Percentiles rank a stretch among this genome's conserved stretches.
These are phyloP conservation scores for Chromobotia macracanthus DNA, from an alignment of 2,797 vertebrate species.

Conservation along the genomic window DNA sequence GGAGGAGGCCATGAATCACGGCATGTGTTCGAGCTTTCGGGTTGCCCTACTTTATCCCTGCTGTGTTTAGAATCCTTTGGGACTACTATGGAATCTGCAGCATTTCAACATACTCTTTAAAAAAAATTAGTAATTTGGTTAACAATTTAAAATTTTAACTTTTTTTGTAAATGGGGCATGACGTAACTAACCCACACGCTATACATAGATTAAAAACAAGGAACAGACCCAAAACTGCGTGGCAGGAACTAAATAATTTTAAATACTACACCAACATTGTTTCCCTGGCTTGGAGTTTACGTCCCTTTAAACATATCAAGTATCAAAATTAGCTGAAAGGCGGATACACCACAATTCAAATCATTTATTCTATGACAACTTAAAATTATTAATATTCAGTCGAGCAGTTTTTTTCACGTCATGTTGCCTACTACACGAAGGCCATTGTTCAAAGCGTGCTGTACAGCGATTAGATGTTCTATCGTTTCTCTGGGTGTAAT, in stretches of 20 bases:
- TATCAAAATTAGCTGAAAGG: background rate
- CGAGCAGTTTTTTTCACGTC: background rate
- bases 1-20: conserved; percentile 39
- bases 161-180: background rate
- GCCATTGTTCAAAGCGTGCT: too few relatives aligned
- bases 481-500: background rate
- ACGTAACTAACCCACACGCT: background rate
- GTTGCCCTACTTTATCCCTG: conserved; percentile 27
- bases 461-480: background rate
- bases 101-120: background rate
- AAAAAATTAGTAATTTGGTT: background rate
- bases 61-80: background rate
- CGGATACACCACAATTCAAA: background rate
- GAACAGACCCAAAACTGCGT: background rate
- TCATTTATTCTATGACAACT: background rate
- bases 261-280: background rate
- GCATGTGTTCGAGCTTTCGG: background rate
- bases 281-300: background rate
- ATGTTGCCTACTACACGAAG: background rate
- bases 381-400: background rate
- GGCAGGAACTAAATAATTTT: background rate
- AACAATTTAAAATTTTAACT: background rate
- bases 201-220: background rate
- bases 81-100: too few relatives aligned
- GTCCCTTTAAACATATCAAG: background rate